A percentile compares a stretch with the other conserved stretches of the same genome.
phyloP scores from a whole-genome alignment of 2,888 invertebrate species.

The Calliphora vomitoria region DNA sequence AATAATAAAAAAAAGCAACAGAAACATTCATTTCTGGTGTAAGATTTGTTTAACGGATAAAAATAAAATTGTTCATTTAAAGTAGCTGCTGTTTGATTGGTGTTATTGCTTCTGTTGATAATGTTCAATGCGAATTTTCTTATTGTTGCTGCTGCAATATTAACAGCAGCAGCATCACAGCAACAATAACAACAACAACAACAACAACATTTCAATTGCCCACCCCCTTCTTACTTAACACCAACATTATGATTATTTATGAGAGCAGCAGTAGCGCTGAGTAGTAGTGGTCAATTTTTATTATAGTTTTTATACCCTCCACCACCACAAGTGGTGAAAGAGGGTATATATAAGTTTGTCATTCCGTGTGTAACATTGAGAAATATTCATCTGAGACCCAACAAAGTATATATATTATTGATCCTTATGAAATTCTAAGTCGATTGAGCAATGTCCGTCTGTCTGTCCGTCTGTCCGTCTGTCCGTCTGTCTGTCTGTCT shows the following conservation, averaged over 20 bases:
- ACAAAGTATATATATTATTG: too few species aligned
- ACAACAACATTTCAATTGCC: constrained; percentile 63
- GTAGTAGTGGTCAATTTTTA: constrained; percentile 22
- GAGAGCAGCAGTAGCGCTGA: constrained; percentile 64
- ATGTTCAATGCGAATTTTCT: constrained; percentile 66
- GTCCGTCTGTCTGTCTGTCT: too few species aligned
- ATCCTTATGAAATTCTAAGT: too few species aligned
- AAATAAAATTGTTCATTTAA: constrained; percentile 83
- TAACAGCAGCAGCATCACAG: constrained; percentile 39
- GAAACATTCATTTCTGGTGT: constrained; percentile 81
- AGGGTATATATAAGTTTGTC: too few species aligned
- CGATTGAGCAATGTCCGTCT: too few species aligned
- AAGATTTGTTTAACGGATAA: constrained; percentile 83
- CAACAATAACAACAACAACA: constrained; percentile 30
- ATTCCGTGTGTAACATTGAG: too few species aligned
- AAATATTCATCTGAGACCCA: too few species aligned
- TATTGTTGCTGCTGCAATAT: constrained; percentile 36
- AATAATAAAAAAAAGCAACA: background rate
- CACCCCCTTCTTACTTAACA: constrained; percentile 71
- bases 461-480: too few species aligned
- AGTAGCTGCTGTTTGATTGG: constrained; percentile 74
- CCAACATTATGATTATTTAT: constrained; percentile 73
- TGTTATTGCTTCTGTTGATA: constrained; percentile 83
- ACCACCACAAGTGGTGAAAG: too few species aligned
- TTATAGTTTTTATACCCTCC: too few species aligned